Base-by-base conservation (phyloP, 2,797 vertebrate genomes). In the Decapterus maruadsi region DNA sequence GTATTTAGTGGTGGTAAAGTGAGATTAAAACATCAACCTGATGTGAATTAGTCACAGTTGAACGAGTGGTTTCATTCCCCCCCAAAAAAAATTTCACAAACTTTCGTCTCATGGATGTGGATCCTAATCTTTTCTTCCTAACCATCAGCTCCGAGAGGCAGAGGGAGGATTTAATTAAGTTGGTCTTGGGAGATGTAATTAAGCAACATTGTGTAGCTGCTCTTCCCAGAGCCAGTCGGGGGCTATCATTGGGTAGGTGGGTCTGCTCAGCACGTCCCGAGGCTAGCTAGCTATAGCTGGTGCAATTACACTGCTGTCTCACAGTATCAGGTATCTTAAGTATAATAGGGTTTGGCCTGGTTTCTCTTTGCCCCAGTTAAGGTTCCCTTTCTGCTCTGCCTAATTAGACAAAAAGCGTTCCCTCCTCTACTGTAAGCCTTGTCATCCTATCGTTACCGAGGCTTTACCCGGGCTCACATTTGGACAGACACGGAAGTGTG, bases 341-440 rank as follows among this genome's bases (percentile, higher is more conserved):
- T 68, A 82, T 88, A 78, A 88, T 81, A 70, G 59, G 69, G 71
- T 83, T 80, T 92, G 85, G 79, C 88, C 88, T 90, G 84, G 54
- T 89, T 92, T 89, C 62, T 89, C 68, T 66, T 74, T 86, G 77
- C 82, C 87, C 89, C 82, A 93, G 75, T 93, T 93, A 87, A 83
- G 81, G 64, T 81, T 80, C 63, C 82, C 75, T 72, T 71, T 85
- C 75, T 66, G 65, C 77, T 86, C 72, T 63, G 56, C 72, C 85
- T 88, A 86, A 91, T 94, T 89, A 90, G 82, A 87, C 69, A 78
- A 87, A 89, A 81, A 77, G 74, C 64, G 53, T 43, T 89, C 64
- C 72, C 81, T 80, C 82, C 72, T 72, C 69, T 66, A 77, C 72
- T 66, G 53, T 61, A 75, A 73, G 72, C 62, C 68, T 57, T 40